Conservation (phyloP, 2,113 vertebrate genomes). For the Misgurnus mizolepis region DNA sequence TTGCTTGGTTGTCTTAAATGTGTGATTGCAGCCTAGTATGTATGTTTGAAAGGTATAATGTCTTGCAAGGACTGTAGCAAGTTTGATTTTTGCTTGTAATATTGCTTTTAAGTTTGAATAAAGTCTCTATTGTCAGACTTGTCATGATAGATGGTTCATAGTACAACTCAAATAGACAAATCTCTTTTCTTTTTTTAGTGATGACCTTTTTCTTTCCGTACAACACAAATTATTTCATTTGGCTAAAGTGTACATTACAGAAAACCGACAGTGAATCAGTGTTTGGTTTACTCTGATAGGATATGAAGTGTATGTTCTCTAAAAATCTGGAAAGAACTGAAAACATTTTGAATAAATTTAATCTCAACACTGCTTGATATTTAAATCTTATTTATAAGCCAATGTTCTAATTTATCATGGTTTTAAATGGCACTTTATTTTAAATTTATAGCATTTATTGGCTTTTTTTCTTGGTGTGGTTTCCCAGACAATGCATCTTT, state of each 20-base stretch:
- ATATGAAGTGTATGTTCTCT: too few relatives aligned
- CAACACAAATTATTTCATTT: neutral
- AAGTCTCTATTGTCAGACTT: neutral
- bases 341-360: too few relatives aligned
- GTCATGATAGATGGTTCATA: neutral
- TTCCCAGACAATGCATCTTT: too few relatives aligned
- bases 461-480: too few relatives aligned
- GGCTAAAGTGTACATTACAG: neutral
- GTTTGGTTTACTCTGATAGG: too few relatives aligned
- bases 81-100: conserved; percentile 19
- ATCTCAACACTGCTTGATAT: too few relatives aligned
- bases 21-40: neutral
- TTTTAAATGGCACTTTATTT: too few relatives aligned
- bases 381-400: too few relatives aligned
- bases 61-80: conserved; percentile 15
- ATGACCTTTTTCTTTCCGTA: neutral
- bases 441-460: too few relatives aligned
- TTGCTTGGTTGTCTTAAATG: neutral
- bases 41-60: conserved; percentile 16
- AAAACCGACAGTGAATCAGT: too few relatives aligned
- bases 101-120: conserved; percentile 23
- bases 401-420: too few relatives aligned
- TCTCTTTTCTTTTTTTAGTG: neutral
- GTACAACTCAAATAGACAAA: neutral
- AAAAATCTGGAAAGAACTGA: too few relatives aligned